Conservation (phyloP, 2,888 invertebrate genomes). For the Eudemis profundana region DNA sequence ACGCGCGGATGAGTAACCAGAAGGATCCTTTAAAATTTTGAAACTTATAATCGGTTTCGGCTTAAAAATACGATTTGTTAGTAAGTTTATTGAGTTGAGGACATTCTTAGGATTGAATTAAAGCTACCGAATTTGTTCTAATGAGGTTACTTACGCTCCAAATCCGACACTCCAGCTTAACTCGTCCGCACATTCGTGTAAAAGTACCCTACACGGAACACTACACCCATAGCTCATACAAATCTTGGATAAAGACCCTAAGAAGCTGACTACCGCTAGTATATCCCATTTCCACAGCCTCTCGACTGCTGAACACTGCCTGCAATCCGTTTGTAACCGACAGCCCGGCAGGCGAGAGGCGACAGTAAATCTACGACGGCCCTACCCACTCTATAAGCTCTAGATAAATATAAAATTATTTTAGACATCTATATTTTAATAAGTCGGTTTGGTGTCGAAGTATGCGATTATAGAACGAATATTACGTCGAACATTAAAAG, state of each 20-base stretch:
- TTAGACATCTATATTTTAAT: slow-evolving; percentile 73
- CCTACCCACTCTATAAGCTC: slow-evolving; percentile 84
- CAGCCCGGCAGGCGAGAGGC: slow-evolving; percentile 14
- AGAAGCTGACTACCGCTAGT: slow-evolving; percentile 74
- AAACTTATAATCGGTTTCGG: neutral
- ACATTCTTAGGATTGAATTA: slow-evolving; percentile 2
- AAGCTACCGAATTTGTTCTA: slow-evolving; percentile 21
- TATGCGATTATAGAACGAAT: slow-evolving; percentile 67
- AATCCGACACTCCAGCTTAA: neutral
- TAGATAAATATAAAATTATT: slow-evolving; percentile 80
- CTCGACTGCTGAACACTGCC: slow-evolving; percentile 49
- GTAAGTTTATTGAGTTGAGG: slow-evolving; percentile 2
- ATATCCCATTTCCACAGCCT: slow-evolving; percentile 65
- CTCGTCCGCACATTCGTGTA: slow-evolving; percentile 47
- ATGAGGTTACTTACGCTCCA: neutral
- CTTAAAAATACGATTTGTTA: neutral
- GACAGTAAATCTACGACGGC: slow-evolving; percentile 51
- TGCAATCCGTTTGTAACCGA: neutral
- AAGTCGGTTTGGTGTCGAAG: slow-evolving; percentile 76
- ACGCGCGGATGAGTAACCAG: slow-evolving; percentile 19
- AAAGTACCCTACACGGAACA: slow-evolving; percentile 63
- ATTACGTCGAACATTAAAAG: slow-evolving; percentile 60
- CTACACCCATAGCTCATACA: slow-evolving; percentile 76
- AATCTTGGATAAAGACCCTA: slow-evolving; percentile 74
- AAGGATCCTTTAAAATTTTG: neutral